phyloP scores from a whole-genome alignment of 2,113 vertebrate species.

The Chiloscyllium plagiosum region DNA sequence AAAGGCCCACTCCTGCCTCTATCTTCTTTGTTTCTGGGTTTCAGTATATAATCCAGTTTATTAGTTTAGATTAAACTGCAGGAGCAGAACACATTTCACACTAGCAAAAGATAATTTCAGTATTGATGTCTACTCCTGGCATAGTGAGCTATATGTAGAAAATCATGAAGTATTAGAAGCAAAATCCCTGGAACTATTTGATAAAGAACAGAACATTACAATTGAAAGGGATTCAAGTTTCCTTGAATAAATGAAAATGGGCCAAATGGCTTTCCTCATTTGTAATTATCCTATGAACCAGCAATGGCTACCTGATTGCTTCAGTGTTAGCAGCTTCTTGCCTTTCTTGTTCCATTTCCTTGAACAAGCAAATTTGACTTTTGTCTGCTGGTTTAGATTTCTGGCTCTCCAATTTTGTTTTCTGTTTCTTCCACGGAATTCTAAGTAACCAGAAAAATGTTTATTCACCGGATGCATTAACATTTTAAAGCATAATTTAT shows the following conservation, averaged over 20 bases:
- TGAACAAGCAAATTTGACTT: slow-evolving; percentile 3
- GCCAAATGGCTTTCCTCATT: neutral
- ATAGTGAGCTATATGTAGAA: neutral
- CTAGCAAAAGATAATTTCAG: neutral
- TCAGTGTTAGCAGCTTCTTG: slow-evolving; percentile 50
- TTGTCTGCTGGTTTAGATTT: slow-evolving; percentile 41
- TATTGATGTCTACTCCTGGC: neutral
- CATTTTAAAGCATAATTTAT: neutral
- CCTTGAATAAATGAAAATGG: neutral
- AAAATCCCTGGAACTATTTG: neutral
- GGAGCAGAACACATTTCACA: neutral
- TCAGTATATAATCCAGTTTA: neutral
- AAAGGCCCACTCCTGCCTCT: no score
- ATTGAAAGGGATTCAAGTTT: neutral
- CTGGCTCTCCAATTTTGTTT: slow-evolving; percentile 59
- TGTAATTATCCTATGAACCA: slow-evolving; percentile 1
- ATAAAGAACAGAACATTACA: neutral
- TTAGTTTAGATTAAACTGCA: neutral
- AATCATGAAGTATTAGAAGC: neutral
- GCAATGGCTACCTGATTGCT: slow-evolving; percentile 55
- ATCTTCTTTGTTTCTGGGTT: neutral
- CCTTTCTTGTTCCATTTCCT: slow-evolving; percentile 42
- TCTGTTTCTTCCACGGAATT: slow-evolving; percentile 44
- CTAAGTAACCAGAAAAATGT: neutral
- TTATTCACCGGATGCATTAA: neutral